phyloP scores from a whole-genome alignment of 2,888 invertebrate species.

The Agriopis marginaria region DNA sequence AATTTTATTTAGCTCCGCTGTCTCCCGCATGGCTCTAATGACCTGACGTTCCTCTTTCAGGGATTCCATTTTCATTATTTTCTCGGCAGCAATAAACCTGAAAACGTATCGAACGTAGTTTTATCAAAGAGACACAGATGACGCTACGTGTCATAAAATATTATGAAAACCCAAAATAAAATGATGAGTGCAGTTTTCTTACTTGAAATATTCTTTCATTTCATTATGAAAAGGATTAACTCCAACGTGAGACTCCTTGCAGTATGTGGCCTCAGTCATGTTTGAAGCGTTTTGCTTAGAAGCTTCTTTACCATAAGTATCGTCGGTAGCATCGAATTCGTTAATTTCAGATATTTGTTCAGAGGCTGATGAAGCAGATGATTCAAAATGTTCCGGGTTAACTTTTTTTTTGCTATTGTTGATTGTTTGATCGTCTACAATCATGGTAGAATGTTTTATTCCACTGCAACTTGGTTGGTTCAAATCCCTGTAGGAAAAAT shows the following conservation, averaged over 20 bases:
- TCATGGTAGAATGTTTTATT: slow-evolving; percentile 44
- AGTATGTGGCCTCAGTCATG: slow-evolving; percentile 37
- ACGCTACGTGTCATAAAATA: slow-evolving; percentile 11
- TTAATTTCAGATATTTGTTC: slow-evolving; percentile 60
- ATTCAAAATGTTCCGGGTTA: slow-evolving; percentile 50
- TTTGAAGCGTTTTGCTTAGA: slow-evolving; percentile 52
- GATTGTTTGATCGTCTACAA: slow-evolving; percentile 48
- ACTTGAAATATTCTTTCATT: slow-evolving; percentile 72
- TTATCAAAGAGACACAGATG: slow-evolving; percentile 33
- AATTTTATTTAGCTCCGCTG: slow-evolving; percentile 87
- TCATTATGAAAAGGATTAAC: slow-evolving; percentile 62
- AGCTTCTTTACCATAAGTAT: slow-evolving; percentile 37
- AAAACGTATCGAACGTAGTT: slow-evolving; percentile 14
- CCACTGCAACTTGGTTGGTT: slow-evolving; percentile 60
- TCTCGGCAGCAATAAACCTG: slow-evolving; percentile 59
- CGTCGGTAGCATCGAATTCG: slow-evolving; percentile 58
- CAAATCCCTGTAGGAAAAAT: slow-evolving; percentile 57
- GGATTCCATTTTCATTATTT: slow-evolving; percentile 74
- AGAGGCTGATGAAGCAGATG: slow-evolving; percentile 61
- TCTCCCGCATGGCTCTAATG: slow-evolving; percentile 82
- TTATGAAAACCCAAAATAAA: not conserved
- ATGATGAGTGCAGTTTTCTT: slow-evolving; percentile 31
- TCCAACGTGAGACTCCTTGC: slow-evolving; percentile 25
- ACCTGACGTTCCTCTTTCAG: slow-evolving; percentile 77
- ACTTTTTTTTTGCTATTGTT: slow-evolving; percentile 37